Evolutionary conservation across 30 jellyfish, hydroid and myxozoan species (phyloP).

Genomic region (Hydractinia echinata): DNA sequence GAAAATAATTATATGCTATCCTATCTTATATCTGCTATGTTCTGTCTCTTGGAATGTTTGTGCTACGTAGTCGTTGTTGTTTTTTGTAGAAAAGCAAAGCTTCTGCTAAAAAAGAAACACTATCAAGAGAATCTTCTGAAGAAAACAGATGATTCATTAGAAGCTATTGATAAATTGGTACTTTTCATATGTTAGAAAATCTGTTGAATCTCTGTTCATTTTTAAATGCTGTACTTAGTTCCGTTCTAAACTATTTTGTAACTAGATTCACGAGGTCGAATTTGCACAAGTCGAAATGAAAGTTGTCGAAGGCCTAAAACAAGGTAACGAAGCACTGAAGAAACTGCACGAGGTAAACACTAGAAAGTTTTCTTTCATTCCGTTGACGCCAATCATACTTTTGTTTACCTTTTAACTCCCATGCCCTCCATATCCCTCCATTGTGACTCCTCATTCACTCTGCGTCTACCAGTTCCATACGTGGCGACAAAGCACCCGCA

Average conservation of each 20-base stretch:
- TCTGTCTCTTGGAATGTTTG: background rate
- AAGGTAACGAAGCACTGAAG: slow-evolving; percentile 88
- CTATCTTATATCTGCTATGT: background rate
- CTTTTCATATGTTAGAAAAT: background rate
- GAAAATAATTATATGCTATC: background rate
- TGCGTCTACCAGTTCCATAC: too few species aligned
- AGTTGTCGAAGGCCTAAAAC: slow-evolving; percentile 82
- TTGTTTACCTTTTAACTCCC: too few species aligned
- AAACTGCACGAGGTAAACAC: slow-evolving; percentile 68
- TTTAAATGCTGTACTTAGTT: background rate
- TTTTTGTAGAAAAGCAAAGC: slow-evolving; percentile 62
- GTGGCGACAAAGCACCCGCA: too few species aligned
- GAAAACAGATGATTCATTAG: slow-evolving; percentile 82
- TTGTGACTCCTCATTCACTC: too few species aligned
- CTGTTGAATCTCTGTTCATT: background rate
- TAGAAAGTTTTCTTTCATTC: background rate
- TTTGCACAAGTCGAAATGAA: slow-evolving; percentile 87
- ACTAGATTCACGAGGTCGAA: slow-evolving; percentile 77
- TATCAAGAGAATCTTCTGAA: slow-evolving; percentile 75
- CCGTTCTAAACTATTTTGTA: background rate
- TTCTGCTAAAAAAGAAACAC: slow-evolving; percentile 72
- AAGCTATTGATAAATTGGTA: slow-evolving; percentile 75
- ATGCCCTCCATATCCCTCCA: too few species aligned
- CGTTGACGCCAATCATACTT: background rate
- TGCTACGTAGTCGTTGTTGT: background rate